phyloP scores from a whole-genome alignment of 2,113 vertebrate genomes.

The Limanda limanda region DNA sequence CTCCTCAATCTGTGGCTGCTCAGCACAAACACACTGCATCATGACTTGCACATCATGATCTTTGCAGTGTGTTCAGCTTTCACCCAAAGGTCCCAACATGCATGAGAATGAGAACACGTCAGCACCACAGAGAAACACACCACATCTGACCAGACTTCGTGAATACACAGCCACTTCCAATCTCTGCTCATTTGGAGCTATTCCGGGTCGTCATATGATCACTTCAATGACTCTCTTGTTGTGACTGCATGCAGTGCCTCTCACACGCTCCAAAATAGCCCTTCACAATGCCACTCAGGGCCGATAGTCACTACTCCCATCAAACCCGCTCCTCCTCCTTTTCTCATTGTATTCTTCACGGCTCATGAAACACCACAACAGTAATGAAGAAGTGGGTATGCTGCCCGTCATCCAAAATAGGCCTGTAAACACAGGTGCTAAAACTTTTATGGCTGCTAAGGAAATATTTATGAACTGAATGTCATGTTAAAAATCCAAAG shows the following conservation, averaged over 20 bases:
- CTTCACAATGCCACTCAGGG: conserved; percentile 23
- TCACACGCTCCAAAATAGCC: conserved; percentile 24
- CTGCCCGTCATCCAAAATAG: conserved; percentile 16
- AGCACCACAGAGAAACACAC: conserved; percentile 1
- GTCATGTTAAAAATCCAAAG: conserved; percentile 62
- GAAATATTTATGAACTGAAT: conserved; percentile 72
- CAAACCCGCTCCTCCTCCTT: neutral
- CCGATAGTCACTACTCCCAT: neutral
- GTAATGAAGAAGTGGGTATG: conserved; percentile 15
- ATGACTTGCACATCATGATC: conserved; percentile 56
- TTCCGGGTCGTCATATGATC: conserved; percentile 53
- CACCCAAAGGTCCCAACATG: conserved; percentile 28
- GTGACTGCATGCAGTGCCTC: conserved; percentile 15
- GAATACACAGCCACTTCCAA: conserved; percentile 21
- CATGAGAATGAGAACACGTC: conserved; percentile 30
- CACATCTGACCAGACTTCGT: neutral
- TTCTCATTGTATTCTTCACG: conserved; percentile 6
- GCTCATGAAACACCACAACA: conserved; percentile 14
- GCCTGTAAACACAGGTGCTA: conserved; percentile 49
- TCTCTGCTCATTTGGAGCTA: conserved; percentile 41
- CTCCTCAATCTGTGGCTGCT: neutral
- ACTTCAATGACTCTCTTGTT: conserved; percentile 62
- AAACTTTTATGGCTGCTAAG: conserved; percentile 63
- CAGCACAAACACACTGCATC: conserved; percentile 17
- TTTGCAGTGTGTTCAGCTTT: conserved; percentile 42